Evolutionary conservation across 2,113 vertebrate genomes (phyloP).

Genomic region (Ceyx margarethae): DNA sequence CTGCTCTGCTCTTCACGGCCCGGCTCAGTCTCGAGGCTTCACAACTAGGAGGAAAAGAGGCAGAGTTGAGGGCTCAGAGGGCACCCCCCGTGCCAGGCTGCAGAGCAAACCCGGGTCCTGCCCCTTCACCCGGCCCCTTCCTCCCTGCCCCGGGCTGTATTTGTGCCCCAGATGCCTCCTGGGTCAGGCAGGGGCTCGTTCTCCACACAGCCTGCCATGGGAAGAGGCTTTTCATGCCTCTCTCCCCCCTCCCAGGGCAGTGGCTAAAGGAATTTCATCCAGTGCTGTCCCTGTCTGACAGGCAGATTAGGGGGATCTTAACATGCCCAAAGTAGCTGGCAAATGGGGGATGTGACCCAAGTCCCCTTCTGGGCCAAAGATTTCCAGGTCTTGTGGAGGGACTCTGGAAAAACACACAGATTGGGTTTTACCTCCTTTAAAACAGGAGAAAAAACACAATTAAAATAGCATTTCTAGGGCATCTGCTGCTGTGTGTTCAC

Average conservation of each 20-base stretch:
- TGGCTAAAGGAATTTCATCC: background rate
- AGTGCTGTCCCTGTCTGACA: background rate
- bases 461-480: background rate
- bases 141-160: background rate
- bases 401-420: background rate
- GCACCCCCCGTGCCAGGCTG: accelerated
- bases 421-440: background rate
- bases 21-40: background rate
- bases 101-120: background rate
- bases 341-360: background rate
- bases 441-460: too few relatives aligned
- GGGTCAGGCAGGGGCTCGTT: background rate
- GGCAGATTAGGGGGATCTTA: background rate
- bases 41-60: slow-evolving; percentile 4
- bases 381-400: background rate
- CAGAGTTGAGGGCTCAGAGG: accelerated
- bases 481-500: background rate
- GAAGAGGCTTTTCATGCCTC: background rate
- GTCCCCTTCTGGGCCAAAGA: background rate
- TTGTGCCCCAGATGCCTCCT: background rate
- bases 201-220: accelerated
- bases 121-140: background rate
- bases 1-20: slow-evolving; percentile 5
- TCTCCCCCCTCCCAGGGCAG: background rate
- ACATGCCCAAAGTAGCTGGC: background rate